phyloP scores from a whole-genome alignment of 2,797 vertebrate genomes.

The Antrozous pallidus region DNA sequence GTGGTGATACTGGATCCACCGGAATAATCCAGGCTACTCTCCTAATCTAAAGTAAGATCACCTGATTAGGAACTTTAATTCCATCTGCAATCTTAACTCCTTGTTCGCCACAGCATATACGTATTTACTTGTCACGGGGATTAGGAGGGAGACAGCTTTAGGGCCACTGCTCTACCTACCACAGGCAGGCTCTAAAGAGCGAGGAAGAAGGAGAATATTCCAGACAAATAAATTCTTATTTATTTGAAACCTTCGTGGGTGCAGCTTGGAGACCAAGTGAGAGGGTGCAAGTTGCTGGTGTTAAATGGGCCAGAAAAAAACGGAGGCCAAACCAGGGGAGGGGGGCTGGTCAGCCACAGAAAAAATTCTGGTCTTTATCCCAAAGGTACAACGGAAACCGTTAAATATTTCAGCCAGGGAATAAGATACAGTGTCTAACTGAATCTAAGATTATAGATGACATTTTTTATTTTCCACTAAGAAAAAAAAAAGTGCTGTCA shows the following conservation, averaged over 20 bases:
- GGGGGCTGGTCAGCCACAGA: rapidly evolving
- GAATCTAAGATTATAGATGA: background rate
- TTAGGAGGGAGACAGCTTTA: background rate
- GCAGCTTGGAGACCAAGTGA: background rate
- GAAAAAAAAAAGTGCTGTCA: background rate
- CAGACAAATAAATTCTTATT: too few species aligned
- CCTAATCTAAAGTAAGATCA: background rate
- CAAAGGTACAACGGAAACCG: background rate
- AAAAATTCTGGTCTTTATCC: background rate
- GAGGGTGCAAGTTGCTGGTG: rapidly evolving
- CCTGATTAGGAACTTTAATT: background rate
- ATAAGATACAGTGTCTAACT: background rate
- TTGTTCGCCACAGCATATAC: background rate
- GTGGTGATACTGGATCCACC: background rate
- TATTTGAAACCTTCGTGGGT: background rate
- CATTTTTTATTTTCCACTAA: background rate
- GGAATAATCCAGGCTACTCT: background rate
- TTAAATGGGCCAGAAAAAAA: background rate
- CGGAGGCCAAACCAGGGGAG: rapidly evolving
- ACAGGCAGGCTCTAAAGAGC: background rate
- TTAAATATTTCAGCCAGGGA: background rate
- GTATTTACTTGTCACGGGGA: background rate
- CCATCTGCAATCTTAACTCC: background rate
- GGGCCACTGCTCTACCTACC: background rate
- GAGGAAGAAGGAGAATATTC: background rate